These are phyloP conservation scores for Platynereis dumerilii DNA, from an alignment of 2,888 invertebrate species.

Conservation along the genomic window DNA sequence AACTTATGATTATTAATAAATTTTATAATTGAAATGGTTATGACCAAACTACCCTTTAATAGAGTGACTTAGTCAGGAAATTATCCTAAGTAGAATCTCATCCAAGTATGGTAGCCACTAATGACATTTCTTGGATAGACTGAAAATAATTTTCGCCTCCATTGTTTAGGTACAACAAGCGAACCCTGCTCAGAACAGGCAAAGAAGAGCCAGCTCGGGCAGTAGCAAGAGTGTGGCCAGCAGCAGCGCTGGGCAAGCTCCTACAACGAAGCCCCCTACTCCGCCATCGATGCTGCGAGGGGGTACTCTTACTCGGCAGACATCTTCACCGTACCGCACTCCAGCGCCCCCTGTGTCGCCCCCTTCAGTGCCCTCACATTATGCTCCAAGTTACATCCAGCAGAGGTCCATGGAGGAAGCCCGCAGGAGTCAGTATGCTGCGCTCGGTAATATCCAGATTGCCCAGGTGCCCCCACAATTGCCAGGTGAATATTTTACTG, in stretches of 20 bases:
- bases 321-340: slow-evolving; percentile 69
- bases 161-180: slow-evolving; percentile 8
- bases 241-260: slow-evolving; percentile 68
- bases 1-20: too few relatives aligned
- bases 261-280: slow-evolving; percentile 93
- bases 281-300: slow-evolving; percentile 75
- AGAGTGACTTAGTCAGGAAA: too few relatives aligned
- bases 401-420: slow-evolving; percentile 13
- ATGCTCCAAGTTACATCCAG: slow-evolving; percentile 77
- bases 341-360: slow-evolving; percentile 93
- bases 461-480: slow-evolving; percentile 20
- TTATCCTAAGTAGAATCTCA: too few relatives aligned
- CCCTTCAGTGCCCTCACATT: slow-evolving; percentile 86
- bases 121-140: too few relatives aligned
- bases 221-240: slow-evolving; percentile 6
- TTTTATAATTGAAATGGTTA: too few relatives aligned
- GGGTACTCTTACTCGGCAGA: slow-evolving; percentile 43
- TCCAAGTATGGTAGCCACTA: too few relatives aligned
- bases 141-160: too few relatives aligned
- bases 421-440: slow-evolving; percentile 17
- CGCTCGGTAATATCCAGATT: slow-evolving; percentile 20
- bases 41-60: too few relatives aligned
- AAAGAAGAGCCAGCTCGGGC: slow-evolving; percentile 21
- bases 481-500: slow-evolving; percentile 13
- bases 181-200: slow-evolving; percentile 24